These are phyloP conservation scores for Carpatolechia fugitivella DNA, from an alignment of 2,888 invertebrate species.

Conservation along the genomic window DNA sequence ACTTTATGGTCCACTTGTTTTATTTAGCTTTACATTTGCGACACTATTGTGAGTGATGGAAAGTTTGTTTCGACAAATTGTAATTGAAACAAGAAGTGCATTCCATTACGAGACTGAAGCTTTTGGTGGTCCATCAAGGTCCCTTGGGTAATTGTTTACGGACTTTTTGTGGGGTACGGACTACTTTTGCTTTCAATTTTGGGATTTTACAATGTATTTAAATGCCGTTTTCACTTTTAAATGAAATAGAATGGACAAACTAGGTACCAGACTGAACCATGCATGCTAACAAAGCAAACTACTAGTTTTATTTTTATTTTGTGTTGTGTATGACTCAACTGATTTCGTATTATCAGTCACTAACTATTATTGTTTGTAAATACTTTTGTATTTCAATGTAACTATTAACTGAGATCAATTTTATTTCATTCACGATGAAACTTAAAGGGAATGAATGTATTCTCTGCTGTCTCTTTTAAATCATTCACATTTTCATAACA, in stretches of 20 bases:
- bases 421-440: too few relatives aligned
- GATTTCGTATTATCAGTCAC: too few relatives aligned
- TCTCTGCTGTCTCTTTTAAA: too few relatives aligned
- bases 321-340: too few relatives aligned
- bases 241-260: slow-evolving; percentile 23
- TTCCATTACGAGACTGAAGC: slow-evolving; percentile 43
- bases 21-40: slow-evolving; percentile 55
- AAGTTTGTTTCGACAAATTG: slow-evolving; percentile 54
- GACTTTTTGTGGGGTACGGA: too few relatives aligned
- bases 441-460: too few relatives aligned
- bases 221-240: slow-evolving; percentile 39
- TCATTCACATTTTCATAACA: too few relatives aligned
- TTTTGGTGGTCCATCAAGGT: slow-evolving; percentile 38
- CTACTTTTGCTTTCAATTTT: slow-evolving; percentile 58
- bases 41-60: slow-evolving; percentile 50
- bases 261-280: background rate
- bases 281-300: background rate
- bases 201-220: slow-evolving; percentile 32
- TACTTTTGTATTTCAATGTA: too few relatives aligned
- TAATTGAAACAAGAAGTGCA: slow-evolving; percentile 33
- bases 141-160: slow-evolving; percentile 41
- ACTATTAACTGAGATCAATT: too few relatives aligned
- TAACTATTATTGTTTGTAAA: too few relatives aligned
- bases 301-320: background rate
- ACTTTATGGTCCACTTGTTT: slow-evolving; percentile 72